Conservation (phyloP, 2,113 vertebrate genomes). For the Odocoileus virginianus region DNA sequence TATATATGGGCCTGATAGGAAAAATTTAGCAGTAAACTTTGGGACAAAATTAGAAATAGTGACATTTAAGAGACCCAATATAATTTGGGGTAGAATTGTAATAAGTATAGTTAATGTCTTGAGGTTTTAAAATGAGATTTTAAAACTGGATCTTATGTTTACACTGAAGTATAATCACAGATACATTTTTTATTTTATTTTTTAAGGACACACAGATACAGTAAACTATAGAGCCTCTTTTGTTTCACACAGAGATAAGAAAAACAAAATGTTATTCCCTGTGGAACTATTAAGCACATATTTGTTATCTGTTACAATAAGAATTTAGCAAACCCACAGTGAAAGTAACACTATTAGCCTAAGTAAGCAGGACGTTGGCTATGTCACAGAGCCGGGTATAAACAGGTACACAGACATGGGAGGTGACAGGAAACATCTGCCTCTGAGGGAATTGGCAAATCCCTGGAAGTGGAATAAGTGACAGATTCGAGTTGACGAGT, state of each 20-base stretch:
- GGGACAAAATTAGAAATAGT: neutral
- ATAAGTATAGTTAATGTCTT: neutral
- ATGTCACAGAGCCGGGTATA: neutral
- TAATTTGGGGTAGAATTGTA: neutral
- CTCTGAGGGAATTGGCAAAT: constrained; percentile 34
- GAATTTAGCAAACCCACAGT: neutral
- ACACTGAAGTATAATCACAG: neutral
- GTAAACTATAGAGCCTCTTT: neutral
- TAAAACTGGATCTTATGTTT: neutral
- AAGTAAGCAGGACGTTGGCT: constrained; percentile 19
- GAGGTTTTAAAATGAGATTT: neutral
- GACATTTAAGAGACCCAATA: neutral
- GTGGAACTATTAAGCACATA: neutral
- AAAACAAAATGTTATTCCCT: neutral
- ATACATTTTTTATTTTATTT: neutral
- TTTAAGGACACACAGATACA: neutral
- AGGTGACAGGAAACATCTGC: constrained; percentile 68
- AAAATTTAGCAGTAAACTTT: neutral
- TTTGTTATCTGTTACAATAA: constrained; percentile 20
- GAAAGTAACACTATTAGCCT: neutral
- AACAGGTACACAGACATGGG: constrained; percentile 48
- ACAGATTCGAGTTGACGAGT: constrained; percentile 44
- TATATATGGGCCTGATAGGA: neutral
- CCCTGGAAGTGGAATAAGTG: constrained; percentile 54
- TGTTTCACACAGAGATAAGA: neutral